Base-by-base conservation (phyloP, 2,113 vertebrate genomes). In the Syngnathus scovelli region DNA sequence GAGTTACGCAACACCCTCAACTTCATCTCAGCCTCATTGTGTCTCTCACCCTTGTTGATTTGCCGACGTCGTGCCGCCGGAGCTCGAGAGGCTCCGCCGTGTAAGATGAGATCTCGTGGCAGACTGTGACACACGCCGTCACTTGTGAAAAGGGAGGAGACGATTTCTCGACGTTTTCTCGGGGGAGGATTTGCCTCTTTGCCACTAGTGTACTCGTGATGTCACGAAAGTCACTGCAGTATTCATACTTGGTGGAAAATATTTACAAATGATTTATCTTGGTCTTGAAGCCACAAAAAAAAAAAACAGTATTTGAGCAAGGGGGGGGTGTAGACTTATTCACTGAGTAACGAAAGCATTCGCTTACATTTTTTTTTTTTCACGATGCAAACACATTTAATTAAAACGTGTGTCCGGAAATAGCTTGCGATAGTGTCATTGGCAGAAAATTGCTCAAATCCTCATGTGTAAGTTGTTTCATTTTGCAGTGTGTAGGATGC, bases 1-100 rank as follows among this genome's bases (percentile, higher is more conserved):
- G 69, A 73, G 44, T 76, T 82, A 71, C 49, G 60, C 48, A 84
- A 79, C 72, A 64, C 67, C 68, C 10, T 55, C 77, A 61, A 71
- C 37, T 13, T 77, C 78, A 61, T 55, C 60, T 66, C 38, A 74
- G 46, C 71, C 64, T 72, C 69, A 66, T 68, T 67, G 61, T 66
- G 56, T 78, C 64, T 60, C 55, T 23, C 60, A 1, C 27, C 27
- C 27, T 18, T 58, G 52, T 33, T 67, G 51, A 51, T 62, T 37
- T 39, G 64, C 72, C 46, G 52, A 58, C 69, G 27, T n/a, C 36
- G 54, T 75, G 70, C 72, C 71, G 55, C 62, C 33, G 59, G 65
- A 18, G 46, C 68, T 76, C 33, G 60, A 67, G 41, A 23, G 52
- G 61, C 64, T 36, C 16, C 7, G 44, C 61, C 38, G 23, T n/a